Evolutionary conservation across 2,888 invertebrate species (phyloP).

Genomic region (Heliconius cydno): DNA sequence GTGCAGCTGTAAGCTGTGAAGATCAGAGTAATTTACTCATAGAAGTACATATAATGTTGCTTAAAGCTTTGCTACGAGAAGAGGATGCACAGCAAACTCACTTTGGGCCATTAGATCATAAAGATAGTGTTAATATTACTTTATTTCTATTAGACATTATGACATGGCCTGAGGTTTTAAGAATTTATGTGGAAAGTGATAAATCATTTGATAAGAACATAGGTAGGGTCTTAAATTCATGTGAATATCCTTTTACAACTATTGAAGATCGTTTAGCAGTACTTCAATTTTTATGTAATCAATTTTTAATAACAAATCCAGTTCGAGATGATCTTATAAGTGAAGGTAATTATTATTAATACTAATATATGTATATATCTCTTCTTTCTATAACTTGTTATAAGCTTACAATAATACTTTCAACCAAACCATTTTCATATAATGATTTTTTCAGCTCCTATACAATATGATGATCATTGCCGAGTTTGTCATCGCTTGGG

Average conservation of each 20-base stretch:
- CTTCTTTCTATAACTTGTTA: background rate
- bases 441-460: conserved; percentile 83
- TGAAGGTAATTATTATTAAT: conserved; percentile 86
- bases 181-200: conserved; percentile 96
- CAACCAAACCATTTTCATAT: background rate
- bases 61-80: conserved; percentile 95
- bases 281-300: conserved; percentile 95
- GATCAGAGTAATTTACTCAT: conserved; percentile 96
- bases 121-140: conserved; percentile 97
- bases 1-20: conserved; percentile 94
- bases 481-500: conserved; percentile 96
- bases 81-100: conserved; percentile 97
- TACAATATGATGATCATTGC: conserved; percentile 96
- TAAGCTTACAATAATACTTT: background rate
- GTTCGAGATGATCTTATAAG: conserved; percentile 96
- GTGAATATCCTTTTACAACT: conserved; percentile 94
- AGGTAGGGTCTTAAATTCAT: conserved; percentile 86
- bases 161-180: conserved; percentile 97
- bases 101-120: conserved; percentile 98
- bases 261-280: conserved; percentile 91
- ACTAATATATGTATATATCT: background rate
- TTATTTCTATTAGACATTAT: conserved; percentile 96
- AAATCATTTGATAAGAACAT: conserved; percentile 89
- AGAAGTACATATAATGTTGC: conserved; percentile 96
- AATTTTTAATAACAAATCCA: conserved; percentile 95